Conservation (phyloP, 2,888 invertebrate species). For the Agrotis clavis region DNA sequence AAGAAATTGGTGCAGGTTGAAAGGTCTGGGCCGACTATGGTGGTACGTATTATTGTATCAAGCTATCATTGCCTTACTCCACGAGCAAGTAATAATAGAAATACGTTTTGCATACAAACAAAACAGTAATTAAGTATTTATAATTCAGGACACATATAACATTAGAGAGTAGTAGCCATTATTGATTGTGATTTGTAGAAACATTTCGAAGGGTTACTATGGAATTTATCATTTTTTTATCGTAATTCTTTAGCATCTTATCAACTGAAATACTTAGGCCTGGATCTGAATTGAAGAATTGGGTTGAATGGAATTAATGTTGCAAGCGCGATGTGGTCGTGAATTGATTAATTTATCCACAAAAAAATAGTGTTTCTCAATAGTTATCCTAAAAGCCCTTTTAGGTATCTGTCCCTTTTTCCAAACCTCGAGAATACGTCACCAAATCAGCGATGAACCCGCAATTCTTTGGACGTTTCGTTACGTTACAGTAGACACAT, state of each 20-base stretch:
- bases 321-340: too few species aligned
- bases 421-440: background rate
- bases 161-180: too few species aligned
- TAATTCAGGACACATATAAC: too few species aligned
- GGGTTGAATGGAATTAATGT: too few species aligned
- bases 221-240: constrained; percentile 19
- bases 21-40: constrained; percentile 37
- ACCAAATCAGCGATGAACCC: background rate
- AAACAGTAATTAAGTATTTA: too few species aligned
- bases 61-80: background rate
- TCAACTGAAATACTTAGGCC: background rate
- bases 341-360: too few species aligned
- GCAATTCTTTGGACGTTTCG: background rate
- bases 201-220: constrained; percentile 14
- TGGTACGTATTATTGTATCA: constrained; percentile 9
- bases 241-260: background rate
- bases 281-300: too few species aligned
- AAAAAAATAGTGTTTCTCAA: too few species aligned
- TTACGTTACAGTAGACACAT: constrained; percentile 33
- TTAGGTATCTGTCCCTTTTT: background rate
- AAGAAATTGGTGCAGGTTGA: constrained; percentile 48
- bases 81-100: background rate
- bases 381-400: too few species aligned
- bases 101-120: too few species aligned
- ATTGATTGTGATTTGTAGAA: background rate